phyloP scores from a whole-genome alignment of 2,797 vertebrate species.

The Ceyx erithaca region DNA sequence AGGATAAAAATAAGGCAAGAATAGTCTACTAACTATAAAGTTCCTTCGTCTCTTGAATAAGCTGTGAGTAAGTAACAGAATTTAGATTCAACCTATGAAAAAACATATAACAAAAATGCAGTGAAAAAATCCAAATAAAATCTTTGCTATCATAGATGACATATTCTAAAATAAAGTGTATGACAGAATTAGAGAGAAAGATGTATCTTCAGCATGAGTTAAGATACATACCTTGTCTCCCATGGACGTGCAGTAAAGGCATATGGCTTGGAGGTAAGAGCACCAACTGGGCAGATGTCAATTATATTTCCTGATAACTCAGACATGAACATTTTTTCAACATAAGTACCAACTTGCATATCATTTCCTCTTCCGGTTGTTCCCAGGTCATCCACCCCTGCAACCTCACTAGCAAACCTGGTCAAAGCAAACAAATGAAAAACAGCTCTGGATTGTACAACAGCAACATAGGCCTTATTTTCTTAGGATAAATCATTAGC shows the following conservation, averaged over 20 bases:
- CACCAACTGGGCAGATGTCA: conserved; percentile 92
- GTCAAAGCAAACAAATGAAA: conserved; percentile 15
- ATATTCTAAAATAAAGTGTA: neutral
- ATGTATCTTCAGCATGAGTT: neutral
- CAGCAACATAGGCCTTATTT: neutral
- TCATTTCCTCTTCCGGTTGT: conserved; percentile 96
- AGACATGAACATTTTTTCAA: conserved; percentile 99
- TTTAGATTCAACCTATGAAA: neutral
- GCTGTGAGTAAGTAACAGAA: neutral
- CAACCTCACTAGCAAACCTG: conserved; percentile 96
- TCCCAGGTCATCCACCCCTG: conserved; percentile 95
- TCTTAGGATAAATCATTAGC: neutral
- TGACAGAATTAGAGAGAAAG: neutral
- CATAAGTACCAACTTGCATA: conserved; percentile 95
- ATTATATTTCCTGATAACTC: conserved; percentile 93
- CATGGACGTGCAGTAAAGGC: conserved; percentile 94
- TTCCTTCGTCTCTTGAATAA: neutral
- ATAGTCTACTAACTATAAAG: neutral
- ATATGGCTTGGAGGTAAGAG: conserved; percentile 97
- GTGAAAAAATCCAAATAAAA: neutral
- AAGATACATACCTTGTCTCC: conserved; percentile 88
- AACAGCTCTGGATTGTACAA: neutral
- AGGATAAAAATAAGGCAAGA: neutral
- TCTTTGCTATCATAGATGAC: neutral
- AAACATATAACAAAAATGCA: neutral